Evolutionary conservation across 2,113 vertebrate genomes (phyloP).

Genomic region (Phyllostomus discolor): DNA sequence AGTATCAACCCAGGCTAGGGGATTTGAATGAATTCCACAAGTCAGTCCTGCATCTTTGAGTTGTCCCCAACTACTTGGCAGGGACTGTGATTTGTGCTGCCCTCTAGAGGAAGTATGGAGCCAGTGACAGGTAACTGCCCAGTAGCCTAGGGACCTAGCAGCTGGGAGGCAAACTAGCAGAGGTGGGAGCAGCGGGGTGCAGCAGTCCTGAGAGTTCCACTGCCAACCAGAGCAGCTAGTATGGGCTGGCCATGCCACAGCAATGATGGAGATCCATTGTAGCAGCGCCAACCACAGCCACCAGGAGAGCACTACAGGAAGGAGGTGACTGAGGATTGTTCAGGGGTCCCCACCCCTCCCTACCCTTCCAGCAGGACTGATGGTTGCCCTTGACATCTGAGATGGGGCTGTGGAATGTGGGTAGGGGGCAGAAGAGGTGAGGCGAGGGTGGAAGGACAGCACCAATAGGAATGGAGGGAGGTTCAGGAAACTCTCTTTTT

Average conservation of each 20-base stretch:
- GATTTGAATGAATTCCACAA: background rate
- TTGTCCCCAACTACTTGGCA: background rate
- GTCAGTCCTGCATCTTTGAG: background rate
- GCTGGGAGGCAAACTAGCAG: background rate
- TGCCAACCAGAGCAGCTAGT: background rate
- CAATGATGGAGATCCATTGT: no score
- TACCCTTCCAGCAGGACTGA: background rate
- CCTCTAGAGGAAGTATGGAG: slow-evolving; percentile 9
- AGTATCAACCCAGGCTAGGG: background rate
- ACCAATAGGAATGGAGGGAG: background rate
- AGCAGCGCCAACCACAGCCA: background rate
- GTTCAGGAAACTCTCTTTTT: background rate
- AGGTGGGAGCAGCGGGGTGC: background rate
- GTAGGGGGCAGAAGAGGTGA: background rate
- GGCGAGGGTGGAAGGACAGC: background rate
- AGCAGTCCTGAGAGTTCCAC: slow-evolving; percentile 31
- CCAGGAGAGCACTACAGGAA: background rate
- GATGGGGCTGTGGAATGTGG: background rate
- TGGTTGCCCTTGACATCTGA: background rate
- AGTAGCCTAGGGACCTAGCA: background rate
- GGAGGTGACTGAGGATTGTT: background rate
- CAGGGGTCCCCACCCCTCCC: background rate
- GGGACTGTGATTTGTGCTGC: slow-evolving; percentile 19
- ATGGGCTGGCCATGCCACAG: background rate
- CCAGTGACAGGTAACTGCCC: background rate